Base-by-base conservation (phyloP, 2,797 vertebrate genomes). In the Catharus ustulatus region DNA sequence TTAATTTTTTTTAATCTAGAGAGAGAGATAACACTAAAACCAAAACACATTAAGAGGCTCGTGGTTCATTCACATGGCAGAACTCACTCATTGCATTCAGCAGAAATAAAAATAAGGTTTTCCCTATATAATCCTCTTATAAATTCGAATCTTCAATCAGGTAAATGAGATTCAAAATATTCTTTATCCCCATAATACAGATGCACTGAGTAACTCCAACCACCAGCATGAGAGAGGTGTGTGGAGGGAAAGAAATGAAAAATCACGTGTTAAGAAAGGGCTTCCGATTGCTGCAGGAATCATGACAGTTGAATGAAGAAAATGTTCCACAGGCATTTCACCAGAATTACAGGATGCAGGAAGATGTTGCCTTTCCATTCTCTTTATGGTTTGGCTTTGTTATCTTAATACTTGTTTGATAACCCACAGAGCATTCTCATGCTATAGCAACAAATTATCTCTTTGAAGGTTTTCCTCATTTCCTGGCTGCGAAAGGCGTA, bases 401-500 rank as follows among this genome's bases (percentile, higher is more conserved):
- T 62, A 92, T 87, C 67, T 95, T 93, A 98, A 88, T 94, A 98
- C 14, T 97, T 97, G 75, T 94, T 85, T 24, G 93, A 92, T 54
- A 97, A 81, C 51, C 94, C 87, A 83, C 97, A 97, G 58, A 80
- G 23, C 57, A 73, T 64, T 81, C 97, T 95, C 73, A 98, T 82
- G 48, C 87, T 97, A 30, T 91, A 97, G 80, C 98, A 98, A 83
- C 98, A 98, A 71, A 98, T 92, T 24, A 98, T 98, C 89, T 98
- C 98, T 83, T 97, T 98, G 83, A 98, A 98, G 15, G 97, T 98
- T 93, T 98, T 98, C 68, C 97, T 94, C 98, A 98, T 98, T 96
- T 98, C 98, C 45, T 97, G 97, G 82, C 98, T 98, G 69, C 98
- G 97, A 90, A 98, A 98, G 63, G 98, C 98, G 1, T 98, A 98